A percentile compares a stretch with the other conserved stretches of the same genome.
Conservation (phyloP, 2,888 invertebrate species). For the Philaethria dido region DNA sequence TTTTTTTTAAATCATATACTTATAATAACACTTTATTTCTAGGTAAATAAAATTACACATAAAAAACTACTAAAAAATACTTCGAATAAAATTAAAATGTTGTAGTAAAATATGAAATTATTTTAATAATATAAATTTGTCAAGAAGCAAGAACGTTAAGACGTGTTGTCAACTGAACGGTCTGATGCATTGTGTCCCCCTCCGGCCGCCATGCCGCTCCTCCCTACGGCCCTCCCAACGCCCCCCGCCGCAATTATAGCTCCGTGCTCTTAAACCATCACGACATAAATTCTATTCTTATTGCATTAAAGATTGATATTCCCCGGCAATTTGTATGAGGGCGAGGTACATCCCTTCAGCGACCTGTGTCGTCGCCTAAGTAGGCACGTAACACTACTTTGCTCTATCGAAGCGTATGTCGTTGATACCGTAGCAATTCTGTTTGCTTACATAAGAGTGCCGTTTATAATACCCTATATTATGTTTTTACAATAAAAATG, state of each 20-base stretch:
- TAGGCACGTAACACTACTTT: conserved; percentile 61
- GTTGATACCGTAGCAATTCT: conserved; percentile 31
- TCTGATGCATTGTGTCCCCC: conserved; percentile 74
- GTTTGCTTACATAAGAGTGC: conserved; percentile 47
- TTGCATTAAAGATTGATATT: conserved; percentile 75
- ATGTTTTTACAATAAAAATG: conserved; percentile 4
- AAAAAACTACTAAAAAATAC: too few relatives aligned
- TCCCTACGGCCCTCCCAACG: conserved; percentile 79
- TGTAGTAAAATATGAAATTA: background rate
- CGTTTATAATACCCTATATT: background rate
- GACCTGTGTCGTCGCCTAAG: conserved; percentile 71
- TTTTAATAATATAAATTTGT: conserved; percentile 1
- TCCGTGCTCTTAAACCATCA: conserved; percentile 51
- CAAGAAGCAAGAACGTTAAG: conserved; percentile 32
- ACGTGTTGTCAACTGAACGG: conserved; percentile 60
- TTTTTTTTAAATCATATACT: too few relatives aligned
- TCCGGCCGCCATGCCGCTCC: conserved; percentile 75
- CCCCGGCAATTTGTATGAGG: conserved; percentile 52
- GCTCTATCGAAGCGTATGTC: conserved; percentile 37
- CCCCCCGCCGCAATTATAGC: conserved; percentile 73
- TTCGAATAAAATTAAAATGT: background rate
- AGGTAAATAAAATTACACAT: too few relatives aligned
- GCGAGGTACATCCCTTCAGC: conserved; percentile 66
- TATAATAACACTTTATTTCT: too few relatives aligned
- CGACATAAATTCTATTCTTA: conserved; percentile 66